Conservation (phyloP, 2,113 vertebrate genomes). For the Podarcis raffonei region DNA sequence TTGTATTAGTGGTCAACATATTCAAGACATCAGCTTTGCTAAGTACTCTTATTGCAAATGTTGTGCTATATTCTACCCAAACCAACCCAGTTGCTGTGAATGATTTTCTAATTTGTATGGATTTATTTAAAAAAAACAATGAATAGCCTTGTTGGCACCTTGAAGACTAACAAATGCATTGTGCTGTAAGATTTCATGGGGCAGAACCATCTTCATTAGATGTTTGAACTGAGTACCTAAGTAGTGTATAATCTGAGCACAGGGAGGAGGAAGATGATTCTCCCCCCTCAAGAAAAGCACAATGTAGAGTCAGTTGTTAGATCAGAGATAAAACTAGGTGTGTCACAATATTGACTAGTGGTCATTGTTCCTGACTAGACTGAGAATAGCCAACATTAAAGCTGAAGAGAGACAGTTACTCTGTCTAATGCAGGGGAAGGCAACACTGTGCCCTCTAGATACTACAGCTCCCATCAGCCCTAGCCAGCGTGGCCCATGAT, state of each 20-base stretch:
- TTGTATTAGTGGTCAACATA: conserved; percentile 42
- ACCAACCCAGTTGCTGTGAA: conserved; percentile 12
- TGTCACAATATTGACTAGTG: not conserved
- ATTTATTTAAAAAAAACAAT: conserved; percentile 12
- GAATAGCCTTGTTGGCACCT: not conserved
- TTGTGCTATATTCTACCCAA: conserved; percentile 32
- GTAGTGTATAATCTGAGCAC: not conserved
- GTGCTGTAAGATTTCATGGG: not conserved
- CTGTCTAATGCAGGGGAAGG: too few relatives aligned
- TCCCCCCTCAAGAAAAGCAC: not conserved
- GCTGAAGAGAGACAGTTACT: too few relatives aligned
- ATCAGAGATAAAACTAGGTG: not conserved
- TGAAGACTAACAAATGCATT: not conserved
- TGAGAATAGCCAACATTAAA: too few relatives aligned
- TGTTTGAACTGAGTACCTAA: not conserved
- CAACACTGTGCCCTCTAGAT: too few relatives aligned
- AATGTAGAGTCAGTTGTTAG: too few relatives aligned
- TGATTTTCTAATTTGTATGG: conserved; percentile 47
- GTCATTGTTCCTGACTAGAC: not conserved
- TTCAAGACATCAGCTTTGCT: conserved; percentile 50
- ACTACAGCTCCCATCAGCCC: too few relatives aligned
- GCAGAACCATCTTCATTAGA: not conserved
- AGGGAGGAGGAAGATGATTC: not conserved
- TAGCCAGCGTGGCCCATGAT: too few relatives aligned
- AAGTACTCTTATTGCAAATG: conserved; percentile 48